phyloP scores from a whole-genome alignment of 2,797 vertebrate species.

The Zenarchopterus dispar region DNA sequence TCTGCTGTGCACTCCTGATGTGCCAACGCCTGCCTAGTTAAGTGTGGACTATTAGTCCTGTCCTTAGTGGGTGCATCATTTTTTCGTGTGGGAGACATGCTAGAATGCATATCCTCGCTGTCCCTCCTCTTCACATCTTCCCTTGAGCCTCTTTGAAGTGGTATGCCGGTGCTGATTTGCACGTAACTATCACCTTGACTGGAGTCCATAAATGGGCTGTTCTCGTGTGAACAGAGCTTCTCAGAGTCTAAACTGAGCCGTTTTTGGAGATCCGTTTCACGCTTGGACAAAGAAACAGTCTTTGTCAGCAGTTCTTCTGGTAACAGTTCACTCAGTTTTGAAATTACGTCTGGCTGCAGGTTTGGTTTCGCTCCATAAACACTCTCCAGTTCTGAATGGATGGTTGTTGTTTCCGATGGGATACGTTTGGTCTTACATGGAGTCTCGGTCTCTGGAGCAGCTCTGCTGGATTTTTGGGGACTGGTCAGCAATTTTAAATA shows the following conservation, averaged over 20 bases:
- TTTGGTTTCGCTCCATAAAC: slow-evolving; percentile 24
- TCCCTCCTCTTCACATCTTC: slow-evolving; percentile 37
- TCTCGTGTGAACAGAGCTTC: slow-evolving; percentile 24
- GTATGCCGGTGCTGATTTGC: slow-evolving; percentile 26
- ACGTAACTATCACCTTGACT: slow-evolving; percentile 28
- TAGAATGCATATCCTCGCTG: slow-evolving; percentile 44
- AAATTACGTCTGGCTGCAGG: slow-evolving; percentile 23
- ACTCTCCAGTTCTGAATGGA: slow-evolving; percentile 33
- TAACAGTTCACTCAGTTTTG: slow-evolving; percentile 24
- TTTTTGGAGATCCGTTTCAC: slow-evolving; percentile 15
- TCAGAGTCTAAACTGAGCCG: slow-evolving; percentile 34
- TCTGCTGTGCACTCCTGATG: slow-evolving; percentile 69
- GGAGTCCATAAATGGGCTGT: slow-evolving; percentile 16
- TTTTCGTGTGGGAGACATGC: slow-evolving; percentile 46
- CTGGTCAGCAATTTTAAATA: slow-evolving; percentile 16
- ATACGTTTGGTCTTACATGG: slow-evolving; percentile 16
- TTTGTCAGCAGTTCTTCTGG: slow-evolving; percentile 23
- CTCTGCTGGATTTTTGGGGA: slow-evolving; percentile 22
- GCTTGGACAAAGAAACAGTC: slow-evolving; percentile 14
- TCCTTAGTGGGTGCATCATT: slow-evolving; percentile 43
- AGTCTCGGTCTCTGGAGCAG: slow-evolving; percentile 43
- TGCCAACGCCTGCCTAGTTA: slow-evolving; percentile 44
- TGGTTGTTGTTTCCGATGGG: slow-evolving; percentile 7
- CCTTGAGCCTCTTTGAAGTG: slow-evolving; percentile 24
- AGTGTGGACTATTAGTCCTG: slow-evolving; percentile 24